These are phyloP conservation scores for Macrotrachela quadricornifera DNA, from an alignment of 1,140 invertebrate species.

Conservation along the genomic window DNA sequence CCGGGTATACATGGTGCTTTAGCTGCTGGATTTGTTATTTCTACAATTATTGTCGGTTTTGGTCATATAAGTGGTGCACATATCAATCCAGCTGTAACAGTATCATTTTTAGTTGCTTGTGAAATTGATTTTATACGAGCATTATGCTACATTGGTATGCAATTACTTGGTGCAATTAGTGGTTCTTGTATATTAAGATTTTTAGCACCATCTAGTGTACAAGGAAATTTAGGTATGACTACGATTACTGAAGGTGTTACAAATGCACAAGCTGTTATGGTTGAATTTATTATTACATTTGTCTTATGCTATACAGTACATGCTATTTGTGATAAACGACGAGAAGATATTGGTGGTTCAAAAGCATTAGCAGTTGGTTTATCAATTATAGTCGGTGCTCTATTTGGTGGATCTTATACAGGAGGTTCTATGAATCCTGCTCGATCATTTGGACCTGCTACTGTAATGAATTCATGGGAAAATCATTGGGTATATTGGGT, in stretches of 20 bases:
- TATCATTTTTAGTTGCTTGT: slow-evolving; percentile 40
- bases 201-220: slow-evolving; percentile 31
- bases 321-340: slow-evolving; percentile 52
- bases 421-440: slow-evolving; percentile 56
- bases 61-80: slow-evolving; percentile 67
- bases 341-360: slow-evolving; percentile 58
- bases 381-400: slow-evolving; percentile 52
- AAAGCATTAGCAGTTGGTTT: slow-evolving; percentile 67
- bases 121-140: slow-evolving; percentile 37
- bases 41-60: slow-evolving; percentile 32
- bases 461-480: slow-evolving; percentile 65
- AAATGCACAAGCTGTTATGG: slow-evolving; percentile 45
- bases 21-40: slow-evolving; percentile 17
- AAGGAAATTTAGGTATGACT: slow-evolving; percentile 36
- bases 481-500: slow-evolving; percentile 53
- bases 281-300: slow-evolving; percentile 68
- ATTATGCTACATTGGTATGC: slow-evolving; percentile 48
- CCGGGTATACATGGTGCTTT: slow-evolving; percentile 5
- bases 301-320: slow-evolving; percentile 64
- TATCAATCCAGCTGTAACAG: slow-evolving; percentile 65
- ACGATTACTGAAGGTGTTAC: slow-evolving; percentile 12
- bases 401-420: slow-evolving; percentile 39
- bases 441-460: slow-evolving; percentile 60
- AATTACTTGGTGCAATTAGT: slow-evolving; percentile 50
- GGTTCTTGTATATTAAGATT: slow-evolving; percentile 35